Evolutionary conservation across 2,888 invertebrate genomes (phyloP).

Genomic region (Conchocele bisecta): DNA sequence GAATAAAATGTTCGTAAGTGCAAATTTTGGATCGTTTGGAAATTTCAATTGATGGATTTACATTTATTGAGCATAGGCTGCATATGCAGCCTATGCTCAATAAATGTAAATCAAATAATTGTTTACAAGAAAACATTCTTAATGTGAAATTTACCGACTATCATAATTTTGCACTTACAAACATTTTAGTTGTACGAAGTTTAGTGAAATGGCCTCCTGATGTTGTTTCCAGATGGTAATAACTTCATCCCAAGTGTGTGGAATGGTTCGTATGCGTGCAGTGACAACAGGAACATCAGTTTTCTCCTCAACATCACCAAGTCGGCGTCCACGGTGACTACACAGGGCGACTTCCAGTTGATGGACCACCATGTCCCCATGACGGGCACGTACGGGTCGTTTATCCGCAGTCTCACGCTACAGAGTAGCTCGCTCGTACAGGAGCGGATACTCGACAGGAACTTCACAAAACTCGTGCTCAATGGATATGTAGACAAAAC

Average conservation of each 20-base stretch:
- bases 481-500: constrained; percentile 19
- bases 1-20: too few relatives aligned
- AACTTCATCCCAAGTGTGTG: constrained; percentile 53
- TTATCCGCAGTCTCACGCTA: constrained; percentile 12
- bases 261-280: constrained; percentile 48
- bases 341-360: constrained; percentile 4
- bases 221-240: constrained; percentile 14
- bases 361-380: not conserved
- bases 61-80: too few relatives aligned
- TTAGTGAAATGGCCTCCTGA: too few relatives aligned
- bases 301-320: constrained; percentile 34
- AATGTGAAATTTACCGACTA: too few relatives aligned
- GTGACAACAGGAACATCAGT: not conserved
- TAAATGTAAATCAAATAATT: too few relatives aligned
- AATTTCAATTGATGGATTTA: too few relatives aligned
- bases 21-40: too few relatives aligned
- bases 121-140: too few relatives aligned
- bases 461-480: constrained; percentile 26
- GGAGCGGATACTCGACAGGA: constrained; percentile 16
- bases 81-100: too few relatives aligned
- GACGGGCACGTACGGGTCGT: constrained; percentile 26
- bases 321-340: constrained; percentile 17
- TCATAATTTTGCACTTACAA: too few relatives aligned
- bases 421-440: constrained; percentile 5
- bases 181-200: too few relatives aligned